Evolutionary conservation across 2,888 invertebrate species (phyloP).

Genomic region (Archips xylosteana): DNA sequence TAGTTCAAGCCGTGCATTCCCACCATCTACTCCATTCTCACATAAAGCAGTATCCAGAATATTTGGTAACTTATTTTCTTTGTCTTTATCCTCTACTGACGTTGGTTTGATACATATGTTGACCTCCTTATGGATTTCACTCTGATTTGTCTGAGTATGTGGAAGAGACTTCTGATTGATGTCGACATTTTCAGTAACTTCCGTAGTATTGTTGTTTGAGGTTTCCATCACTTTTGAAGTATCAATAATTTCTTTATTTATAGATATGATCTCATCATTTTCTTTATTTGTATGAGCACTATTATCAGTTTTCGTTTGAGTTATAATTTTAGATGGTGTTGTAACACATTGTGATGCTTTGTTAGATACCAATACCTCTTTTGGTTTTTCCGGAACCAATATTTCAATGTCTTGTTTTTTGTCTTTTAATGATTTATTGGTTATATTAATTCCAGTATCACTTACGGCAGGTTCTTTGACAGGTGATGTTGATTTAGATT

Average conservation of each 20-base stretch:
- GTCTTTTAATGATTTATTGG: background rate
- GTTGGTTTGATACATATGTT: slow-evolving; percentile 50
- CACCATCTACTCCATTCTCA: slow-evolving; percentile 77
- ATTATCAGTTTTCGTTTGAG: slow-evolving; percentile 21
- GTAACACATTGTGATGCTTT: slow-evolving; percentile 5
- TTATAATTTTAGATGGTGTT: background rate
- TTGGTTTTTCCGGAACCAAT: slow-evolving; percentile 39
- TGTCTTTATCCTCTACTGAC: slow-evolving; percentile 60
- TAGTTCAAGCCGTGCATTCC: slow-evolving; percentile 85
- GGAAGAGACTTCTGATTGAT: slow-evolving; percentile 16
- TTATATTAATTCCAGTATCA: slow-evolving; percentile 6
- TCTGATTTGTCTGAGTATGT: slow-evolving; percentile 8
- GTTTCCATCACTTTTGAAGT: slow-evolving; percentile 27
- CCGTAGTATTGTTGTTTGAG: background rate
- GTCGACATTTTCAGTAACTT: slow-evolving; percentile 23
- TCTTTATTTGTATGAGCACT: slow-evolving; percentile 26
- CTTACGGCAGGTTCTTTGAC: slow-evolving; percentile 44
- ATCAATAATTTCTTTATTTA: slow-evolving; percentile 33
- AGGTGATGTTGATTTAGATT: slow-evolving; percentile 50
- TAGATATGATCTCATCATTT: slow-evolving; percentile 23
- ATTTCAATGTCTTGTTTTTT: slow-evolving; percentile 36
- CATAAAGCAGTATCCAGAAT: slow-evolving; percentile 75
- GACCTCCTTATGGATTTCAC: slow-evolving; percentile 46
- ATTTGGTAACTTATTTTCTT: slow-evolving; percentile 70
- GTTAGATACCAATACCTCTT: slow-evolving; percentile 31